phyloP scores from a whole-genome alignment of 2,888 invertebrate genomes.

The Mesochorus sp. region DNA sequence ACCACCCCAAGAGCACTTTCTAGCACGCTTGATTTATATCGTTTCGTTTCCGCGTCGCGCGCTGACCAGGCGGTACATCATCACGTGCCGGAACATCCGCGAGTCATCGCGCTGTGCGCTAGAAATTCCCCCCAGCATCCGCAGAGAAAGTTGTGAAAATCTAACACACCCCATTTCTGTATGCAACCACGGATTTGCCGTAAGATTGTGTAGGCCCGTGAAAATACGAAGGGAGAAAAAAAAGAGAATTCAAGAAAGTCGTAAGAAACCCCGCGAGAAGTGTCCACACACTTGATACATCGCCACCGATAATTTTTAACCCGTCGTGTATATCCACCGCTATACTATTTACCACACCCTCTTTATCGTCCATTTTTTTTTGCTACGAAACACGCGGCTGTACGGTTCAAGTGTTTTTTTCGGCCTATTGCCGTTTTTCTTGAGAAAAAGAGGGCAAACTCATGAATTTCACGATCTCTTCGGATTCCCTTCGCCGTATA shows the following conservation, averaged over 20 bases:
- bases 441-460: conserved; percentile 33
- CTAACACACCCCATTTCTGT: conserved; percentile 37
- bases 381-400: not conserved
- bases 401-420: conserved; percentile 8
- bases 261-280: conserved; percentile 55
- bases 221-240: conserved; percentile 74
- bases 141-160: conserved; percentile 51
- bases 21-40: conserved; percentile 77
- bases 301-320: conserved; percentile 75
- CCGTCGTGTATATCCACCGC: conserved; percentile 67
- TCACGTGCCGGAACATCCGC: conserved; percentile 68
- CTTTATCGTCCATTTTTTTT: conserved; percentile 38
- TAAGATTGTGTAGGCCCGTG: conserved; percentile 49
- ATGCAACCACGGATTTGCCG: conserved; percentile 19
- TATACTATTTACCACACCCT: conserved; percentile 53
- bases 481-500: conserved; percentile 68
- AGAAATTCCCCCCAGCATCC: conserved; percentile 12
- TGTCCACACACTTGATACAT: conserved; percentile 74
- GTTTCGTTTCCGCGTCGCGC: conserved; percentile 80
- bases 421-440: conserved; percentile 31
- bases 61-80: conserved; percentile 71
- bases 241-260: conserved; percentile 80
- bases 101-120: conserved; percentile 64
- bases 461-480: conserved; percentile 74
- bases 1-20: conserved; percentile 7